phyloP scores from a whole-genome alignment of 64 coral and sea anemone genomes.

The Pocillopora damicornis region DNA sequence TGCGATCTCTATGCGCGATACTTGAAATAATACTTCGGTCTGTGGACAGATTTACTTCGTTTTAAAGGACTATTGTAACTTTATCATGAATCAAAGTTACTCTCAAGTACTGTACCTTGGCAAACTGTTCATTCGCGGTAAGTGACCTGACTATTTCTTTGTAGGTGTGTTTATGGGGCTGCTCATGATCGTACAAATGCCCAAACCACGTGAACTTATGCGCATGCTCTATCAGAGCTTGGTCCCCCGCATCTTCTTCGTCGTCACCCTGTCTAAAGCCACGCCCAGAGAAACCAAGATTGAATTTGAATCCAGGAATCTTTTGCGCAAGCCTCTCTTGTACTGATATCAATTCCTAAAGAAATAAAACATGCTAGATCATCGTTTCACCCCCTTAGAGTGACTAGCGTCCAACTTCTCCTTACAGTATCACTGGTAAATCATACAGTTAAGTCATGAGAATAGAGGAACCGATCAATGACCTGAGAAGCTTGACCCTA shows the following conservation, averaged over 20 bases:
- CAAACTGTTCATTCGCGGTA: conserved; percentile 82
- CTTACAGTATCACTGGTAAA: too few relatives aligned
- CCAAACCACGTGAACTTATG: conserved; percentile 93
- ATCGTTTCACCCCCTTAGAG: too few relatives aligned
- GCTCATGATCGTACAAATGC: conserved; percentile 95
- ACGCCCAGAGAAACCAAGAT: conserved; percentile 91
- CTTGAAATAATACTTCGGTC: too few relatives aligned
- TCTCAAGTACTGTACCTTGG: conserved; percentile 49
- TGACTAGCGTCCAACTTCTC: too few relatives aligned
- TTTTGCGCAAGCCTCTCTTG: conserved; percentile 73
- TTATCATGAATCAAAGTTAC: too few relatives aligned
- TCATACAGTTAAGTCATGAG: too few relatives aligned
- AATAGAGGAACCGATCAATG: too few relatives aligned
- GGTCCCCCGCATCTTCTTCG: conserved; percentile 85
- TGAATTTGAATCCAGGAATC: conserved; percentile 92
- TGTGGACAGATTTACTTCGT: too few relatives aligned
- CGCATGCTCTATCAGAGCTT: conserved; percentile 68
- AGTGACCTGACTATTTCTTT: conserved; percentile 66
- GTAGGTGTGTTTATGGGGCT: conserved; percentile 76
- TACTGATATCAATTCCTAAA: conserved; percentile 74
- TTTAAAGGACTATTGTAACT: too few relatives aligned
- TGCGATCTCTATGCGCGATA: too few relatives aligned
- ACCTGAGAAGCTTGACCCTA: too few relatives aligned
- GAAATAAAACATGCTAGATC: background rate
- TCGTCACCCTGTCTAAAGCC: conserved; percentile 68